Evolutionary conservation across 2,888 invertebrate genomes (phyloP).

Genomic region (Griposia aprilina): DNA sequence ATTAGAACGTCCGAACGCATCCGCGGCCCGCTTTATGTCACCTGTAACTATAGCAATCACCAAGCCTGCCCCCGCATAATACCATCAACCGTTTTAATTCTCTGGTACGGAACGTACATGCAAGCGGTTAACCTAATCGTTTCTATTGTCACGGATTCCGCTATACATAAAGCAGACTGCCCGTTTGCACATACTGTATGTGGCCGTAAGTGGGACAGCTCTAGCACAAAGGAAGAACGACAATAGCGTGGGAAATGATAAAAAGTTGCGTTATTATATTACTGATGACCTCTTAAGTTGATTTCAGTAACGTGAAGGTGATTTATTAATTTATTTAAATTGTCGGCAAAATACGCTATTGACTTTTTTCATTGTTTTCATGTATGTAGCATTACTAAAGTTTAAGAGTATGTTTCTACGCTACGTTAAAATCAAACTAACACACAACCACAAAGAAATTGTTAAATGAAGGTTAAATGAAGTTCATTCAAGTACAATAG

Average conservation of each 20-base stretch:
- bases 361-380: neutral
- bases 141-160: slow-evolving; percentile 73
- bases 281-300: slow-evolving; percentile 34
- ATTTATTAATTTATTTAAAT: neutral
- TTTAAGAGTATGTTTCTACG: neutral
- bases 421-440: slow-evolving; percentile 2
- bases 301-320: slow-evolving; percentile 11
- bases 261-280: slow-evolving; percentile 31
- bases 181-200: slow-evolving; percentile 43
- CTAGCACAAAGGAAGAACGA: slow-evolving; percentile 41
- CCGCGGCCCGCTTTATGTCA: slow-evolving; percentile 77
- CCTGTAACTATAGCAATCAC: slow-evolving; percentile 71
- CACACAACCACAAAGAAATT: neutral
- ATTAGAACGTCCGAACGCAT: slow-evolving; percentile 79
- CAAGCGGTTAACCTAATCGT: slow-evolving; percentile 77
- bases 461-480: slow-evolving; percentile 31
- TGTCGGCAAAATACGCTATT: neutral
- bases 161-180: slow-evolving; percentile 59
- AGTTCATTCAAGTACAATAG: slow-evolving; percentile 48
- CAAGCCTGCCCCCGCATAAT: slow-evolving; percentile 63
- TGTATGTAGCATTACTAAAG: neutral
- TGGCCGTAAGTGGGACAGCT: slow-evolving; percentile 36
- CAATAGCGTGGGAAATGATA: slow-evolving; percentile 43
- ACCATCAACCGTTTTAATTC: slow-evolving; percentile 75
- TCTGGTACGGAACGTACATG: slow-evolving; percentile 64